phyloP scores from a whole-genome alignment of 1,140 invertebrate genomes.

The Nylanderia fulva region DNA sequence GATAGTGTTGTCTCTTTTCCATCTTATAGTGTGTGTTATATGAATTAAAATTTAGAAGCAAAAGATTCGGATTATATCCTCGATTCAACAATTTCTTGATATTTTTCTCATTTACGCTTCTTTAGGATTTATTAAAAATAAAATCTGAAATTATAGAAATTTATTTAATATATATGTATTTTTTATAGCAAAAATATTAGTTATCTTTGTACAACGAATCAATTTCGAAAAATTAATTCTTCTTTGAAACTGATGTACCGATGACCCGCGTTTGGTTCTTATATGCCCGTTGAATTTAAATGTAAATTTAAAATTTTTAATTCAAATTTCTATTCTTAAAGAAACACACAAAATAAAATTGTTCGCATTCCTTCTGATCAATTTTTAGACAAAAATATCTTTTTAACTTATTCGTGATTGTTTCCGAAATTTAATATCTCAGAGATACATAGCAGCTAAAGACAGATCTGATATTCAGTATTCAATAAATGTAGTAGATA shows the following conservation, averaged over 20 bases:
- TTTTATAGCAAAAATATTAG: too few relatives aligned
- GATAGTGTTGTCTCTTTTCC: background rate
- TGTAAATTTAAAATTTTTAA: constrained; percentile 20
- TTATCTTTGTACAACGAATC: too few relatives aligned
- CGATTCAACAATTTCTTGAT: too few relatives aligned
- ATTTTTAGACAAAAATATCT: background rate
- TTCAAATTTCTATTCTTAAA: background rate
- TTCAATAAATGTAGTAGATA: background rate
- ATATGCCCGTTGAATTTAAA: too few relatives aligned
- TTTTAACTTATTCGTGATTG: background rate
- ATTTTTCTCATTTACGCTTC: too few relatives aligned
- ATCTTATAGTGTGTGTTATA: background rate
- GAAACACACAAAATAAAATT: background rate
- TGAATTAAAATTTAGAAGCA: constrained; percentile 37
- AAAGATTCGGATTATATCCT: too few relatives aligned
- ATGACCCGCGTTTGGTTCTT: too few relatives aligned
- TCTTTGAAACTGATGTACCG: too few relatives aligned
- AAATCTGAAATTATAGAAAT: too few relatives aligned
- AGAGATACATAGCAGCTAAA: background rate
- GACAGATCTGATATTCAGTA: background rate
- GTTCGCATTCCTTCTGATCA: background rate
- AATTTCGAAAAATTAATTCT: too few relatives aligned
- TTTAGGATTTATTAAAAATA: too few relatives aligned
- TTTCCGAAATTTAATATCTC: background rate
- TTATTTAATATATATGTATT: too few relatives aligned